Conservation (phyloP, 1,140 invertebrate species). For the Drosophila paulistorum region DNA sequence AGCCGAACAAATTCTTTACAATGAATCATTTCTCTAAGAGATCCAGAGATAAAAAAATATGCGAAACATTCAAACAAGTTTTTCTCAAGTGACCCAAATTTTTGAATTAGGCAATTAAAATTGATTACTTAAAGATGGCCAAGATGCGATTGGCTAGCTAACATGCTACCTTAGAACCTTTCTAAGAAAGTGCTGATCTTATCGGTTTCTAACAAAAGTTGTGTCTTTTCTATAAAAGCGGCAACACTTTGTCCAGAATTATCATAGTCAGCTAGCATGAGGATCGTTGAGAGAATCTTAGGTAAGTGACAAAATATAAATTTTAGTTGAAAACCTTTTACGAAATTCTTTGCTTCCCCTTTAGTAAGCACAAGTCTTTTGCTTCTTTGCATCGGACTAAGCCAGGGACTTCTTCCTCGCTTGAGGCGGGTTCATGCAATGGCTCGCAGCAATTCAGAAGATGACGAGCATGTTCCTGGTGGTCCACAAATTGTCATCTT, state of each 20-base stretch:
- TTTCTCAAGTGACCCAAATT: slow-evolving; percentile 49
- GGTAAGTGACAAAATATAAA: slow-evolving; percentile 28
- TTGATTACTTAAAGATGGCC: slow-evolving; percentile 43
- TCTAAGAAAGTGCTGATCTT: slow-evolving; percentile 44
- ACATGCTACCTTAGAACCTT: slow-evolving; percentile 26
- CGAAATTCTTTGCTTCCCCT: not conserved
- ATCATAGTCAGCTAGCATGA: slow-evolving; percentile 49
- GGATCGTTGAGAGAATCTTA: slow-evolving; percentile 38
- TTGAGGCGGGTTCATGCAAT: slow-evolving; percentile 24
- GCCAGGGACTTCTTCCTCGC: slow-evolving; percentile 35
- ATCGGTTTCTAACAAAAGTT: slow-evolving; percentile 27
- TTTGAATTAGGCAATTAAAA: slow-evolving; percentile 40
- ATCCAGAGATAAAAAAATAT: slow-evolving; percentile 23
- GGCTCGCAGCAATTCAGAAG: slow-evolving; percentile 36
- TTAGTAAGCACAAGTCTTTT: slow-evolving; percentile 41
- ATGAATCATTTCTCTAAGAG: slow-evolving; percentile 8
- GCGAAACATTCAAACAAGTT: slow-evolving; percentile 46
- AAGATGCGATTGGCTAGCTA: slow-evolving; percentile 42
- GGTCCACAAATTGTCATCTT: slow-evolving; percentile 53
- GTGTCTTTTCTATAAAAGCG: slow-evolving; percentile 47
- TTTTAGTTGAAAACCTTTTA: not conserved
- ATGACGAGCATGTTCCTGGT: slow-evolving; percentile 8
- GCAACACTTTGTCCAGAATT: not conserved
- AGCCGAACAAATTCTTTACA: not conserved
- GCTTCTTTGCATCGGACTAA: slow-evolving; percentile 17